A percentile compares a stretch with the other conserved stretches of the same genome.
Conservation (phyloP, 2,113 vertebrate species). For the Abramis brama region DNA sequence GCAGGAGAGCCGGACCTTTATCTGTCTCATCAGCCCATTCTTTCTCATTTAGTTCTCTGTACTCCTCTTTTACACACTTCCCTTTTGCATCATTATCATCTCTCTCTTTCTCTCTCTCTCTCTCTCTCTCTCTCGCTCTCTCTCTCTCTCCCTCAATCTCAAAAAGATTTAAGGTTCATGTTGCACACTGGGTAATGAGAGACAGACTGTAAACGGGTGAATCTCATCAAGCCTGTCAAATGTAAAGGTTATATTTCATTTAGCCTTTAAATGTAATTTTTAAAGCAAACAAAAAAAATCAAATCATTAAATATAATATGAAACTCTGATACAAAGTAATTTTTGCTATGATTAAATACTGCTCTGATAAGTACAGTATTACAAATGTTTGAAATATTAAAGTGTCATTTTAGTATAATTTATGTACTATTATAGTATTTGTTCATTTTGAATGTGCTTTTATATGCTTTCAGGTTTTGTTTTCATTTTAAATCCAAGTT, state of each 20-base stretch:
- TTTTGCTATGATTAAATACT: no score
- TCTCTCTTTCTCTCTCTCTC: constrained; percentile 12
- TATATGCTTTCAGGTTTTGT: background rate
- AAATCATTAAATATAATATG: no score
- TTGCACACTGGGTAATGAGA: constrained; percentile 21
- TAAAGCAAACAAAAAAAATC: no score
- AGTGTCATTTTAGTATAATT: background rate
- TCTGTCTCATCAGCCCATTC: background rate
- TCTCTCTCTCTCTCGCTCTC: constrained; percentile 5
- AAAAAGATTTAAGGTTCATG: background rate
- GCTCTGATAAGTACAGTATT: background rate
- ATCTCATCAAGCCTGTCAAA: background rate
- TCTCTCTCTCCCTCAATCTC: background rate
- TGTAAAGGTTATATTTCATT: background rate
- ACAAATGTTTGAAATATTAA: background rate
- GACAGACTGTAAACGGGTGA: constrained; percentile 10
- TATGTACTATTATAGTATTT: background rate
- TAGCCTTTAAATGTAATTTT: background rate
- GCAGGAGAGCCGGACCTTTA: background rate
- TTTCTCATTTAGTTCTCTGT: background rate
- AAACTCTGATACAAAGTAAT: no score
- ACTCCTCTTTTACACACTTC: background rate
- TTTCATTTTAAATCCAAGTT: background rate
- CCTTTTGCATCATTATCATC: background rate
- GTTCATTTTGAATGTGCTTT: background rate